These are phyloP conservation scores for Lasioglossum leucozonium DNA, from an alignment of 2,888 invertebrate genomes.

Conservation along the genomic window DNA sequence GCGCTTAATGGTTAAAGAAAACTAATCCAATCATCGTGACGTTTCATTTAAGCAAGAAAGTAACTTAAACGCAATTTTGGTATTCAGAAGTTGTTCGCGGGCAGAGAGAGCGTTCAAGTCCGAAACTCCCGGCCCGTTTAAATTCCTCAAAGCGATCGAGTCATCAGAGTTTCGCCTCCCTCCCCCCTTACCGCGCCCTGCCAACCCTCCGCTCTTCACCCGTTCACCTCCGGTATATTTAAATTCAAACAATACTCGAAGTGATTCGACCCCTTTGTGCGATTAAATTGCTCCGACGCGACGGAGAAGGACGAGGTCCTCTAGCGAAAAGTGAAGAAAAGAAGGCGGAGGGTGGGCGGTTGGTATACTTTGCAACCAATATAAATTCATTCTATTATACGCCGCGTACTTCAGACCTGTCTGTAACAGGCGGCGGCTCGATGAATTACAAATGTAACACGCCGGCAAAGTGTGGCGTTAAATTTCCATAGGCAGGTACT, in stretches of 20 bases:
- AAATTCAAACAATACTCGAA: constrained; percentile 5
- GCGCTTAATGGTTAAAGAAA: neutral
- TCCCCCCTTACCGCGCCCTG: neutral
- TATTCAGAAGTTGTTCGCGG: constrained; percentile 1
- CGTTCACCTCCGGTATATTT: neutral
- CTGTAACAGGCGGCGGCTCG: constrained; percentile 68
- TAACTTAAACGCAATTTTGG: neutral
- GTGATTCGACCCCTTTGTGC: constrained; percentile 12
- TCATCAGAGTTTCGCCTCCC: neutral
- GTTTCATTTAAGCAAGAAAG: constrained; percentile 12
- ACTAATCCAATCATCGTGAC: constrained; percentile 8
- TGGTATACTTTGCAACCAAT: constrained; percentile 62
- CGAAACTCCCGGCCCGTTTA: neutral
- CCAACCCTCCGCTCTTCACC: rapidly evolving
- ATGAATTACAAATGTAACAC: constrained; percentile 78
- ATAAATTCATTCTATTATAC: constrained; percentile 75
- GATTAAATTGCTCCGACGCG: constrained; percentile 30
- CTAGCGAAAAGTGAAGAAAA: constrained; percentile 3
- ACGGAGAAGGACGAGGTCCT: neutral
- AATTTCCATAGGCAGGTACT: constrained; percentile 75
- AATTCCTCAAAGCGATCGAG: neutral
- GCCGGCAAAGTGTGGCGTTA: constrained; percentile 71
- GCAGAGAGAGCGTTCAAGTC: neutral
- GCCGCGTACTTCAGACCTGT: constrained; percentile 62
- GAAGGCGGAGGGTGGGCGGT: neutral